phyloP scores from a whole-genome alignment of 2,888 invertebrate species.

The Alloscopus bannaensis region DNA sequence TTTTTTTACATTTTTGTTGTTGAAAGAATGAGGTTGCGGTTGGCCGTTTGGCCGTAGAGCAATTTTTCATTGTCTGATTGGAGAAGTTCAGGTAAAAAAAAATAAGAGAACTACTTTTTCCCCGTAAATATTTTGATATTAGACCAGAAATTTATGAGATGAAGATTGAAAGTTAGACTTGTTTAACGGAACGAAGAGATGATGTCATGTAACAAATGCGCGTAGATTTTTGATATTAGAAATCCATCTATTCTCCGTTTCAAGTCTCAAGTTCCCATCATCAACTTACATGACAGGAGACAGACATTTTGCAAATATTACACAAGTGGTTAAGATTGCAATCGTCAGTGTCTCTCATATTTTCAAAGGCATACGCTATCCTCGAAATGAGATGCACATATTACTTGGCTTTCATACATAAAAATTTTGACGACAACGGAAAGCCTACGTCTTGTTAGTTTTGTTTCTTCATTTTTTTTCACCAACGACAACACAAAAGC shows the following conservation, averaged over 20 bases:
- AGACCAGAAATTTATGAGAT: conserved; percentile 8
- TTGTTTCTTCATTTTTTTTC: not conserved
- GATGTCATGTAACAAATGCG: no score
- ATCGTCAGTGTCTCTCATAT: conserved; percentile 22
- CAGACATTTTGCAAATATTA: conserved; percentile 24
- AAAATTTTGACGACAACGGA: no score
- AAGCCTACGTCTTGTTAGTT: not conserved
- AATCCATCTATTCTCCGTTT: no score
- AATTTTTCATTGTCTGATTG: conserved; percentile 49
- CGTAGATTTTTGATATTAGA: no score
- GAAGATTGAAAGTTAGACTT: not conserved
- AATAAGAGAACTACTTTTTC: conserved; percentile 11
- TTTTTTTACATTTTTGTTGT: not conserved
- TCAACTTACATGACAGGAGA: conserved; percentile 18
- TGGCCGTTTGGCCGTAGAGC: conserved; percentile 12
- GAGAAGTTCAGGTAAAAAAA: not conserved
- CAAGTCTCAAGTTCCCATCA: no score
- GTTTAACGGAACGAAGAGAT: no score
- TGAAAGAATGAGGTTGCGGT: conserved; percentile 10
- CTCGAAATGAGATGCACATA: no score
- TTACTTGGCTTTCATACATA: no score
- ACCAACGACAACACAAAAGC: conserved; percentile 40
- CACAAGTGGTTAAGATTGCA: conserved; percentile 13
- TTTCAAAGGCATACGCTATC: no score
- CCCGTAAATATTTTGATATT: conserved; percentile 33